Evolutionary conservation across 2,797 vertebrate species (phyloP), one percentile per base, ranked within the genome.

Genomic region (Anolis apletophallus): DNA sequence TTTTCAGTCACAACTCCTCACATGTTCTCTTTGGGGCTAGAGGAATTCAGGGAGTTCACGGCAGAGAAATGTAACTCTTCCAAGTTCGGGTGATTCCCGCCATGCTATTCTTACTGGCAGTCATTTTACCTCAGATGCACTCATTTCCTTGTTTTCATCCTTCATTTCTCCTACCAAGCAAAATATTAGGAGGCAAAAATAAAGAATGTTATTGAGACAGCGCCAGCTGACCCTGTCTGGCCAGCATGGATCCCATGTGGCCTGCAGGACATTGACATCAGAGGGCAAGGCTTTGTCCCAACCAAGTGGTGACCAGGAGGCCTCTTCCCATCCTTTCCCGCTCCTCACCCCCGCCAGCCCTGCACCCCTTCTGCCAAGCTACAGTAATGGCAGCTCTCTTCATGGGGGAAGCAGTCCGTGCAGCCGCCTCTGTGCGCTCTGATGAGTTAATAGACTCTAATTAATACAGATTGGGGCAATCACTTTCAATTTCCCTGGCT

Each of bases 361-460:
- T 29, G 75, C 40, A 84, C 68, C 55, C 32, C 57, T 74, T 87
- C 69, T 3, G 1, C 59, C 64, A 75, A 72, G 52, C 72, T 1
- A 0, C 6, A 2, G 55, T 77, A 17, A 2, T 0, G 69, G 82
- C 87, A 9, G 0, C 81, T 52, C 87, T 88, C 75, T 54, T 90
- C 93, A 83, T 79, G 64, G 71, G 68, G 87, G 89, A 80, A 94
- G 87, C 46, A 55, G 84, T 80, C 75, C 74, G 9, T 83, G 80
- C 74, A 73, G 87, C 36, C 40, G 78, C 89, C 69, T 91, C 83
- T 80, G 83, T 10, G 10, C 1, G 0, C 88, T 93, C 87, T 93
- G 93, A 94, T 0, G 1, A 94, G 91, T 92, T 94, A 95, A 95
- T 94, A 93, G 91, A 94, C 87, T 88, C 90, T 95, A 95, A 95